phyloP scores from a whole-genome alignment of 2,888 invertebrate genomes.

The Napeogenes inachia region DNA sequence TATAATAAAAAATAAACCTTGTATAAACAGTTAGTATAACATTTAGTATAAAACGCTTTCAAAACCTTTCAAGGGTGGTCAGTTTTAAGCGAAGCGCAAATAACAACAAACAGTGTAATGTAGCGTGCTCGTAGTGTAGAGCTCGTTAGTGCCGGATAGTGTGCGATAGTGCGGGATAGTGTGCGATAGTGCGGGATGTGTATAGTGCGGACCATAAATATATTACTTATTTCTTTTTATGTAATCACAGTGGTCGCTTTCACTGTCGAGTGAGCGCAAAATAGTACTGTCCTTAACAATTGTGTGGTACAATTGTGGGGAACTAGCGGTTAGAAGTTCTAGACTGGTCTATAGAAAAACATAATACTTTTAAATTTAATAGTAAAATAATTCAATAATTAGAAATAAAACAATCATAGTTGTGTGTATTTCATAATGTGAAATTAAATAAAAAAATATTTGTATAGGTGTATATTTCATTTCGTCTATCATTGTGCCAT shows the following conservation, averaged over 20 bases:
- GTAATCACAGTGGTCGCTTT: constrained; percentile 38
- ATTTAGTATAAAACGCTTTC: too few relatives aligned
- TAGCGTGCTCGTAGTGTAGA: constrained; percentile 32
- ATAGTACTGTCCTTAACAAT: constrained; percentile 29
- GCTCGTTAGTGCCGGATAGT: constrained; percentile 3
- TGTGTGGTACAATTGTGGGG: constrained; percentile 37
- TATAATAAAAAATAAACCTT: too few relatives aligned
- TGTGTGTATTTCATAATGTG: too few relatives aligned
- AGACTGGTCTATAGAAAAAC: too few relatives aligned
- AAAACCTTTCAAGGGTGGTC: constrained; percentile 11
- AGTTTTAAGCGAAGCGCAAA: constrained; percentile 14
- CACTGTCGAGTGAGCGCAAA: constrained; percentile 40
- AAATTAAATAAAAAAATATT: too few relatives aligned
- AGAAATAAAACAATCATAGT: too few relatives aligned
- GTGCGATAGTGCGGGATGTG: constrained; percentile 22
- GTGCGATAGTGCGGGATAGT: constrained; percentile 10
- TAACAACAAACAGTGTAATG: constrained; percentile 41
- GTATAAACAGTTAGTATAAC: too few relatives aligned
- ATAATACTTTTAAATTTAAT: too few relatives aligned
- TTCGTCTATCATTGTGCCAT: constrained; percentile 33
- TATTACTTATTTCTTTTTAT: too few relatives aligned
- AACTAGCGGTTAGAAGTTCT: background rate
- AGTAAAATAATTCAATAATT: too few relatives aligned
- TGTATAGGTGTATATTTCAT: constrained; percentile 25
- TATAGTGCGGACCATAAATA: constrained; percentile 6